Evolutionary conservation across 2,888 invertebrate species (phyloP), one percentile per base, ranked within the genome.

Genomic region (Lasius fuliginosus): DNA sequence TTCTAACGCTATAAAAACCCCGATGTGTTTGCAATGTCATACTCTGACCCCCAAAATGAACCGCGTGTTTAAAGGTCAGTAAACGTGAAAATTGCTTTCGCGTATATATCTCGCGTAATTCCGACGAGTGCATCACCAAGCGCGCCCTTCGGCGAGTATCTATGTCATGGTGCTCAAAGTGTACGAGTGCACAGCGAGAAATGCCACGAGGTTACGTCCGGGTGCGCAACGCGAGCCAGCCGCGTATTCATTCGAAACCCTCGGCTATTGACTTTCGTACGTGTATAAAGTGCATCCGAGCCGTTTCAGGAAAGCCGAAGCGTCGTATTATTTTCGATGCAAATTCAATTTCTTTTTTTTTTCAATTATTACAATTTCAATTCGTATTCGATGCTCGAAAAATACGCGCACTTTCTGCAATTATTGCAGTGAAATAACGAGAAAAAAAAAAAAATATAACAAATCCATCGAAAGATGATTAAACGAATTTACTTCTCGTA

Each of bases 181-280:
- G 49, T 71, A 67, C 67, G 83, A 40, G 88, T 73, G 58, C 75
- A 82, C 68, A 69, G 77, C 75, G 79, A 83, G 88, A 89, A 89
- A 89, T 89, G 89, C 83, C 89, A 89, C 81, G 85, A 88, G 89
- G 89, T 89, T 89, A 89, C 84, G 74, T 88, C 88, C 88, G 89
- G 89, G 84, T 89, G 58, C 65, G 58, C 85, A 69, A 76, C 81
- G 73, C 76, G 56, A 71, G 33, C 18, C 15, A 56, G 69, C 9
- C 42, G n/a, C 27, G 36, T 42, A 33, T 27, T 49, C 68, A 27
- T 33, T 46, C 36, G 33, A 42, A 60, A 56, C 40, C 40, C 77
- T 76, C 77, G 82, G 53, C 40, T 64, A 36, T 64, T 65, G 77
- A 27, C 82, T 73, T 53, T 65, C 40, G 58, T 77, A 53, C n/a